Base-by-base conservation (phyloP, 2,113 vertebrate genomes). In the Bagarius yarrelli region DNA sequence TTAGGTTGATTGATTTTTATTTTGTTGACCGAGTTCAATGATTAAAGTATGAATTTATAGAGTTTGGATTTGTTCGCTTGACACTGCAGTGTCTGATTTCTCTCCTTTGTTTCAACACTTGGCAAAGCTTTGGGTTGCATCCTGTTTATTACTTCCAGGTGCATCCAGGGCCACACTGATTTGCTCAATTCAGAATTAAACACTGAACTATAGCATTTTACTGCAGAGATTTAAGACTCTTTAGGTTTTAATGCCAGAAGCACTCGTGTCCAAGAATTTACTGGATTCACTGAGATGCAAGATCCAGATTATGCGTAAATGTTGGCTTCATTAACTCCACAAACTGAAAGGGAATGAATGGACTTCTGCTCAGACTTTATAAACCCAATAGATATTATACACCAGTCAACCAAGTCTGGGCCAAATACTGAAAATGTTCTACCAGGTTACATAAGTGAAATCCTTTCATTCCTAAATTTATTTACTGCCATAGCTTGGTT, bases 101-200 rank as follows among this genome's bases (percentile, higher is more conserved):
- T 50, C 30, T 57, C 50, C 77, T 83, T 83, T 81, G 83, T 83
- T 82, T 56, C 27, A 40, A 82, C 34, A 25, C 52, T 79, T 77
- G 76, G 84, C 66, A 67, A 27, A 23, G 47, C 23, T 6, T 21
- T 34, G 12, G 15, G 25, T 64, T 78, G 21, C 44, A 83, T 91
- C 90, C 89, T 91, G 91, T 91, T 91, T 85, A 88, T 79, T 4
- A 40, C 72, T 44, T 76, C 81, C 89, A 91, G 85, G 89, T 89
- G 81, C 77, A 47, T 70, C 85, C 75, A 78, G 60, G 3, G 23
- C 44, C 44, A 78, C 55, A 66, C 70, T 44, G 18, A 30, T 64
- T 36, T 61, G 5, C 19, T 47, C 47, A 0, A 5, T 72, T 60
- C 55, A 32, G 55, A 36, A 71, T 63, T 40, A 69, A 16, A 5